Conservation (phyloP, 2,888 invertebrate genomes). For the Acronicta aceris region DNA sequence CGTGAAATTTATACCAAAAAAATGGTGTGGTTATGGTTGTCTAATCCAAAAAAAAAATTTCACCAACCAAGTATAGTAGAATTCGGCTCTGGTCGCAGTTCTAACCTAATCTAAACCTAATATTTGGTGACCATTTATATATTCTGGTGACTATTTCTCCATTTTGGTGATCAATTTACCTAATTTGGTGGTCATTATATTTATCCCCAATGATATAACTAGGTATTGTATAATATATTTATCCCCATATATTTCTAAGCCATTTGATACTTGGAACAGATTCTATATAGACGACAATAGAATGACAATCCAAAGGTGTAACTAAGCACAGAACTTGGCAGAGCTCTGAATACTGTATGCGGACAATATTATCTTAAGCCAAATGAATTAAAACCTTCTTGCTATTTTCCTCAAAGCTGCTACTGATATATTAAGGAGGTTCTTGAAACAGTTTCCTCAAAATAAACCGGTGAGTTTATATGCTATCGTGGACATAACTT, state of each 20-base stretch:
- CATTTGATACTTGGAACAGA: slow-evolving; percentile 33
- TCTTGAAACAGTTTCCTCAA: slow-evolving; percentile 27
- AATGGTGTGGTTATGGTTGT: too few relatives aligned
- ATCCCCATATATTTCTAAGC: slow-evolving; percentile 27
- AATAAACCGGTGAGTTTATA: slow-evolving; percentile 48
- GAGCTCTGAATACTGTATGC: slow-evolving; percentile 2
- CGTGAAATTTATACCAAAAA: too few relatives aligned
- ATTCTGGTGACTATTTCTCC: too few relatives aligned
- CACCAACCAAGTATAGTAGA: too few relatives aligned
- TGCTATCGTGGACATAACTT: slow-evolving; percentile 35
- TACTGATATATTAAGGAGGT: slow-evolving; percentile 22
- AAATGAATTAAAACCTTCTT: slow-evolving; percentile 19
- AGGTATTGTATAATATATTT: too few relatives aligned
- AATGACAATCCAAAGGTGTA: slow-evolving; percentile 8
- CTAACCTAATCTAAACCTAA: too few relatives aligned
- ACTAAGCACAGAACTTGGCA: slow-evolving; percentile 26
- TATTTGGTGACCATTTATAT: too few relatives aligned
- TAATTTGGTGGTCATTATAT: too few relatives aligned
- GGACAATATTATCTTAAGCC: slow-evolving; percentile 23
- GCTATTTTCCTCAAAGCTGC: slow-evolving; percentile 24
- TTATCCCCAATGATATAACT: too few relatives aligned
- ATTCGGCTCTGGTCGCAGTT: too few relatives aligned
- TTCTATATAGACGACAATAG: slow-evolving; percentile 1
- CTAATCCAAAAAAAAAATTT: too few relatives aligned
- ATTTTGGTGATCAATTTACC: too few relatives aligned